Evolutionary conservation across 2,888 invertebrate species (phyloP), one percentile per base, ranked within the genome.

Genomic region (Callyntrura sp.): DNA sequence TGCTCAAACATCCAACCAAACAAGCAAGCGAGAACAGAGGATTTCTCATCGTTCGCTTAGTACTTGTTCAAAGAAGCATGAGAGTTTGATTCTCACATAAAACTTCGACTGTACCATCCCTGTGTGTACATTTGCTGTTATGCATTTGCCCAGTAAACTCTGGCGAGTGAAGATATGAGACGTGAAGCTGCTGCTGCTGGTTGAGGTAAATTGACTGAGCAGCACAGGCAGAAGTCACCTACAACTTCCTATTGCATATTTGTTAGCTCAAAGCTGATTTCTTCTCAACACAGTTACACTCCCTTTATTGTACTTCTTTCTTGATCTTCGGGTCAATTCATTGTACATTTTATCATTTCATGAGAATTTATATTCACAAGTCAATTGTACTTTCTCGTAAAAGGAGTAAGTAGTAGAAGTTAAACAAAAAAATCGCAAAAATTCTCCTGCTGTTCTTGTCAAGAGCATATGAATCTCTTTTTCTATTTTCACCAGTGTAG

Each of bases 71-170:
- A n/a, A 9, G 23, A 23, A 25, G 6, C 12, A 20, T 25, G n/a
- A 28, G n/a, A 68, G 68, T 1, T 68, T 28, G 28, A 2, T 11
- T 84, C 70, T 84, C 84, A 70, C 70, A 84, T 17, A 84, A 84
- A 68, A 70, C 84, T 51, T 70, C 20, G 57, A 35, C 17, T 28
- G 45, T 43, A 17, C 73, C 35, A 43, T 73, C 76, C 73, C 23
- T 73, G 60, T 73, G 85, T 25, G 60, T 23, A 76, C 85, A 57
- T 85, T 85, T 73, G 85, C 85, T 57, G 43, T 60, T 43, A 85
- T 76, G 85, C 85, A 85, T 85, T 85, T 85, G 85, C 85, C 85
- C 85, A 85, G 76, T 35, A 85, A 60, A 45, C 73, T 85, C 85
- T 85, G 85, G 85, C 85, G 73, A 85, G 85, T 85, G 85, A 85